Base-by-base conservation (phyloP, 2,888 invertebrate species). In the Notocelia uddmanniana region DNA sequence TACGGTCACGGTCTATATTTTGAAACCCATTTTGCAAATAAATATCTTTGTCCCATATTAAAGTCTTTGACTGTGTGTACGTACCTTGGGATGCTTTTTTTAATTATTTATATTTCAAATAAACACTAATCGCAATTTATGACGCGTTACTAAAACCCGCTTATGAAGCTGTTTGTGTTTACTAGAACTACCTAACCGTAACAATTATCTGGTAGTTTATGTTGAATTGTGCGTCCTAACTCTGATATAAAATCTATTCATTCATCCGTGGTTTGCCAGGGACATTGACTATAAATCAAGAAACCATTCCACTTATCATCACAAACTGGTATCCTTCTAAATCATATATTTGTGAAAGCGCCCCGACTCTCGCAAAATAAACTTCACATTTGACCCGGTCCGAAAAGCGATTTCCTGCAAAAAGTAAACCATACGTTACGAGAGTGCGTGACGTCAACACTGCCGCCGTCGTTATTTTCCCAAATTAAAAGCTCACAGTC, bases 401-500 rank as follows among this genome's bases (percentile, higher is more conserved):
- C 21, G 21, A 23, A 50, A 63, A 18, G 21, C 13, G 19, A 34
- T 52, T 34, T 23, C 11, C 21, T 37, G 37, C 15, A 64, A 62
- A 63, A 64, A 52, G 41, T 11, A 45, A 15, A 21, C 13, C 18
- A 31, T 63, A 41, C 64, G 52, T 66, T 59, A 41, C 34, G 37
- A 23, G 26, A 31, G 8, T n/a, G 63, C 23, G 58, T 34, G 62
- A 69, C 62, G 19, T 31, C 57, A 50, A 55, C 58, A 52, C 45
- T 34, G 48, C 50, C 31, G 26, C 19, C 15, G 48, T 50, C 37
- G 62, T 68, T 74, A 58, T 74, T 74, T 70, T 67, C 57, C 21
- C 59, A 68, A 73, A 68, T 73, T 74, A 68, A 74, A 74, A 62
- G 45, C 70, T 64, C 50, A 64, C 63, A 68, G 54, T 68, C 68